phyloP scores from a whole-genome alignment of 2,888 invertebrate species.

The Dicroscelio sp. region DNA sequence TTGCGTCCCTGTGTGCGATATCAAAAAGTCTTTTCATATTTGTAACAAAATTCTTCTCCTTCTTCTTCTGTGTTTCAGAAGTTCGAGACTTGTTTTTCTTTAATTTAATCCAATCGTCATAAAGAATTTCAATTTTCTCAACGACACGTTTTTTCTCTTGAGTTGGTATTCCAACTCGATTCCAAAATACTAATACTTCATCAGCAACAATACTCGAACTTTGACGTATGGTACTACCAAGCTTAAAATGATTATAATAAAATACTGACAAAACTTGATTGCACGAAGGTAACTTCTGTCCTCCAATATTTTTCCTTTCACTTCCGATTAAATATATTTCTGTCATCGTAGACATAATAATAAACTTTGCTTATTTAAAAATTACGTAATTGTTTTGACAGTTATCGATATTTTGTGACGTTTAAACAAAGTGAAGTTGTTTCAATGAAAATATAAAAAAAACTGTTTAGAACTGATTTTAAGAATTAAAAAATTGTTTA shows the following conservation, averaged over 20 bases:
- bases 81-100: too few relatives aligned
- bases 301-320: not conserved
- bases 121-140: slow-evolving; percentile 22
- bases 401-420: too few relatives aligned
- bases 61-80: not conserved
- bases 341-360: not conserved
- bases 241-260: not conserved
- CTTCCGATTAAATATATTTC: slow-evolving; percentile 2
- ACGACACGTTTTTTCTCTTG: not conserved
- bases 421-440: too few relatives aligned
- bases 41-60: not conserved
- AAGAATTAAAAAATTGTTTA: too few relatives aligned
- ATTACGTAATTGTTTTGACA: too few relatives aligned
- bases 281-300: slow-evolving; percentile 4
- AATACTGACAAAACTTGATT: slow-evolving; percentile 27
- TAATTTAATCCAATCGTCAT: too few relatives aligned
- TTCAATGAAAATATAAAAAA: too few relatives aligned
- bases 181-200: slow-evolving; percentile 9
- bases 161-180: not conserved
- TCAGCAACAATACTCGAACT: not conserved
- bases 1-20: slow-evolving; percentile 15
- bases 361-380: too few relatives aligned
- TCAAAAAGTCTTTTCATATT: not conserved
- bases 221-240: not conserved
- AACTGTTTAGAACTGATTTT: too few relatives aligned